Percentiles rank a stretch among this genome's conserved stretches.
Evolutionary conservation across 2,888 invertebrate genomes (phyloP).

Genomic region (Hipparchia sbordonii): DNA sequence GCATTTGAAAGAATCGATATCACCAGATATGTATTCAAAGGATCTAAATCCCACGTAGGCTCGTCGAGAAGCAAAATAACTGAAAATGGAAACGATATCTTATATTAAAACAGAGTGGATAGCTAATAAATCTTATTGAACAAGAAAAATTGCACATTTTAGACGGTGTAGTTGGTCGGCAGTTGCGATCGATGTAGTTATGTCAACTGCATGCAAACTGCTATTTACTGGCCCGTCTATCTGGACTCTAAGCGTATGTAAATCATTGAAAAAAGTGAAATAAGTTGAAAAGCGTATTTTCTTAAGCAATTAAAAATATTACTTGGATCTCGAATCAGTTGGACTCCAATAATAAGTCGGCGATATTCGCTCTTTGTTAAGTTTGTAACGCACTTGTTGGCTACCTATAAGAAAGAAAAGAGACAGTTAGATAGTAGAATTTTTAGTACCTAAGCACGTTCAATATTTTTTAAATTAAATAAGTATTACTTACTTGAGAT

Average conservation of each 20-base stretch:
- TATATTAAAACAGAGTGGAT: no score
- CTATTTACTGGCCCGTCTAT: no score
- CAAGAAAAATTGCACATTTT: no score
- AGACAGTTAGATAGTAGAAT: background rate
- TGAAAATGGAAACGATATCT: slow-evolving; percentile 57
- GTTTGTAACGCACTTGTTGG: slow-evolving; percentile 91
- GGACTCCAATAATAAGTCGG: slow-evolving; percentile 94
- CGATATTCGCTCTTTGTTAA: slow-evolving; percentile 95
- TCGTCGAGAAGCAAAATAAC: slow-evolving; percentile 95
- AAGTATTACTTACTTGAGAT: slow-evolving; percentile 83
- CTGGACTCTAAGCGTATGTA: background rate
- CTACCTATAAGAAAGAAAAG: slow-evolving; percentile 77
- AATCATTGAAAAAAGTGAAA: no score
- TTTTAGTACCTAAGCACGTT: background rate
- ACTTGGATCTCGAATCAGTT: slow-evolving; percentile 97
- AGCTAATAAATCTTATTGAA: no score
- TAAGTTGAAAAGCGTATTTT: no score
- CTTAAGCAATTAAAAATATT: slow-evolving; percentile 42
- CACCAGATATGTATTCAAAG: slow-evolving; percentile 96
- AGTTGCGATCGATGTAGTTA: no score
- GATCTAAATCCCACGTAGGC: slow-evolving; percentile 97
- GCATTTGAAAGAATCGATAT: slow-evolving; percentile 96
- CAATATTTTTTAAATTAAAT: background rate
- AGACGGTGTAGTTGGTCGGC: no score
- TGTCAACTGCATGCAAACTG: no score